A percentile compares a stretch with the other conserved stretches of the same genome.
Conservation (phyloP, 2,113 vertebrate genomes). For the Promerops cafer region DNA sequence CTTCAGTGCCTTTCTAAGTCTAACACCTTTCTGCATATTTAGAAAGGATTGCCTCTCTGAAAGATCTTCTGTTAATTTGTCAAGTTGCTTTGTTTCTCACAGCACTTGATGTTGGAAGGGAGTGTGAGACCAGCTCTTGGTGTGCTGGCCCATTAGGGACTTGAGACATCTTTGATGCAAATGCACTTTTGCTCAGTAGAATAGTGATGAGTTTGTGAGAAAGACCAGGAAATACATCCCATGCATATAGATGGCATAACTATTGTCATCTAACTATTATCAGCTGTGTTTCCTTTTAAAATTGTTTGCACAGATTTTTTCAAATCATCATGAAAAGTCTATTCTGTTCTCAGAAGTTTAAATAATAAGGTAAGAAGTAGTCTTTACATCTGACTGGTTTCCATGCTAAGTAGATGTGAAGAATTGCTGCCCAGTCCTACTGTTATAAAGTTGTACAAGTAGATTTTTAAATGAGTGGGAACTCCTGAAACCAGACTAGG, state of each 20-base stretch:
- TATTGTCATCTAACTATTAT: background rate
- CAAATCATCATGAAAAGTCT: background rate
- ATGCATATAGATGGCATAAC: conserved; percentile 21
- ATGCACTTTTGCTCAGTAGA: conserved; percentile 13
- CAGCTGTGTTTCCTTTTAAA: background rate
- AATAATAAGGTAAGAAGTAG: background rate
- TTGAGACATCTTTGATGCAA: background rate
- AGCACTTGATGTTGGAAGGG: background rate
- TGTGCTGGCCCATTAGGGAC: background rate
- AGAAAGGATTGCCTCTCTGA: background rate
- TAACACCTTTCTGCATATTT: background rate
- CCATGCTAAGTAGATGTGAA: background rate
- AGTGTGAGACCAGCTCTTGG: background rate
- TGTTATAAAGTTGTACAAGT: background rate
- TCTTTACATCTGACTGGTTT: background rate
- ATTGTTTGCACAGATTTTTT: background rate
- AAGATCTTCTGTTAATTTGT: background rate
- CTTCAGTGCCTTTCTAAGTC: background rate
- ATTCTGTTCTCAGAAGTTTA: background rate
- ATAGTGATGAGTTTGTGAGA: conserved; percentile 41
- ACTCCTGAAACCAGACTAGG: background rate
- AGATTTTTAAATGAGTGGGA: background rate
- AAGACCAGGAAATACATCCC: conserved; percentile 37
- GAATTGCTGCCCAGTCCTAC: background rate
- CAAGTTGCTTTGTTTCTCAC: background rate